These are phyloP conservation scores for Sitophilus oryzae DNA, from an alignment of 1,140 invertebrate genomes.

Conservation along the genomic window DNA sequence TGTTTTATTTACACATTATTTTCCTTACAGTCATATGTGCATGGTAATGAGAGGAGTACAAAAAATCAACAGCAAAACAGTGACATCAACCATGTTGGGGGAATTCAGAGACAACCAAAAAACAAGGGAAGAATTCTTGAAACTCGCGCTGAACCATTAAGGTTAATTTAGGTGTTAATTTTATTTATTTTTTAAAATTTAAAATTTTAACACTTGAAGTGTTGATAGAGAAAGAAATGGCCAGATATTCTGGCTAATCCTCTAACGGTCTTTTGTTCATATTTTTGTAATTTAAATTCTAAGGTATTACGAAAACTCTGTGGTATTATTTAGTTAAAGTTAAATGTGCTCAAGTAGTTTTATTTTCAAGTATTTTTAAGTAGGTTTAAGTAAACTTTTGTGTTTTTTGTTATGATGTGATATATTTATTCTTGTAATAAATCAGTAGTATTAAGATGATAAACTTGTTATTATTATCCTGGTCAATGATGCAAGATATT, in stretches of 20 bases:
- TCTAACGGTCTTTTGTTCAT: not conserved
- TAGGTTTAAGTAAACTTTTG: not conserved
- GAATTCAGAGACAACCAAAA: constrained; percentile 98
- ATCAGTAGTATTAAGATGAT: too few relatives aligned
- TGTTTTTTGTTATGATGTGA: constrained; percentile 1
- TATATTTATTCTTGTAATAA: constrained; percentile 6
- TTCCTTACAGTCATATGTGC: constrained; percentile 90
- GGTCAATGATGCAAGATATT: too few relatives aligned
- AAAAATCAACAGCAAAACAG: constrained; percentile 98
- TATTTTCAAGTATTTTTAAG: not conserved
- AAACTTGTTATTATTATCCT: too few relatives aligned
- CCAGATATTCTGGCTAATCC: not conserved
- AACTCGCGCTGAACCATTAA: constrained; percentile 75
- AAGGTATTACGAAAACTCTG: not conserved
- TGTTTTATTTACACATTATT: too few relatives aligned
- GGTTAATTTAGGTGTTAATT: not conserved
- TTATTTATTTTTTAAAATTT: not conserved
- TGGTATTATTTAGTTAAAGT: constrained; percentile 9
- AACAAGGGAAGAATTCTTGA: constrained; percentile 97
- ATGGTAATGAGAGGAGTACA: constrained; percentile 99
- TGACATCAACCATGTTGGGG: constrained; percentile 98
- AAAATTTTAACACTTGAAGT: not conserved
- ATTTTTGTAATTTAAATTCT: not conserved
- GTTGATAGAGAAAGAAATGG: not conserved
- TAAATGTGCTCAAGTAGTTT: not conserved